A percentile compares a stretch with the other conserved stretches of the same genome.
These are phyloP conservation scores for Clamator glandarius DNA, from an alignment of 2,797 vertebrate genomes.

Conservation along the genomic window DNA sequence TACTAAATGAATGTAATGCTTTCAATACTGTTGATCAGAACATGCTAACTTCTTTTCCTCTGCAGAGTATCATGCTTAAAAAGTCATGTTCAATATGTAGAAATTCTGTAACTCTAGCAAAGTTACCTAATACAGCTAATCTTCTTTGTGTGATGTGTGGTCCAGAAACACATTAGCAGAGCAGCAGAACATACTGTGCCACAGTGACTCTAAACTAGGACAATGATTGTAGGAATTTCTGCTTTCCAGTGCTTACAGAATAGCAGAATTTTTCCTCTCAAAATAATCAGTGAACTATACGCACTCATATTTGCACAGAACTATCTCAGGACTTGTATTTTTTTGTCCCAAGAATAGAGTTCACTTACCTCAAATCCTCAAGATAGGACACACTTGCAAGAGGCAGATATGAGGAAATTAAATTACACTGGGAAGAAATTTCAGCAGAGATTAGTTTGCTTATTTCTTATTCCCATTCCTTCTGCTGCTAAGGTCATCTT, in stretches of 20 bases:
- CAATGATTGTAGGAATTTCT: background rate
- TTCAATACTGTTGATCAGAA: background rate
- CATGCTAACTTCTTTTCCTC: background rate
- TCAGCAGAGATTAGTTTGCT: background rate
- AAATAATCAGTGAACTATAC: background rate
- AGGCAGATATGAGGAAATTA: background rate
- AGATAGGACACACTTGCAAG: background rate
- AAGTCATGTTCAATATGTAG: background rate
- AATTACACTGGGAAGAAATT: background rate
- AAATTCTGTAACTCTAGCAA: background rate
- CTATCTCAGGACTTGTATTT: background rate
- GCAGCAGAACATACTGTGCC: background rate
- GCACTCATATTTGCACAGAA: background rate
- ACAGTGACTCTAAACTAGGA: background rate
- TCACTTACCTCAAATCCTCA: accelerated
- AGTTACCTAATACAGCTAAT: background rate
- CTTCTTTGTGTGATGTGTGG: background rate
- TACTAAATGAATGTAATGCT: background rate
- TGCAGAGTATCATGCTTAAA: background rate
- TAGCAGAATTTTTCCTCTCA: background rate
- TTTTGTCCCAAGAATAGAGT: background rate
- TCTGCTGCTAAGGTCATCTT: background rate
- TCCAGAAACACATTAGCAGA: background rate
- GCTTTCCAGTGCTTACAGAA: background rate
- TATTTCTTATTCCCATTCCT: background rate